Percentiles rank a stretch among this genome's conserved stretches.
Evolutionary conservation across 2,113 vertebrate species (phyloP).

Genomic region (Proteles cristata): DNA sequence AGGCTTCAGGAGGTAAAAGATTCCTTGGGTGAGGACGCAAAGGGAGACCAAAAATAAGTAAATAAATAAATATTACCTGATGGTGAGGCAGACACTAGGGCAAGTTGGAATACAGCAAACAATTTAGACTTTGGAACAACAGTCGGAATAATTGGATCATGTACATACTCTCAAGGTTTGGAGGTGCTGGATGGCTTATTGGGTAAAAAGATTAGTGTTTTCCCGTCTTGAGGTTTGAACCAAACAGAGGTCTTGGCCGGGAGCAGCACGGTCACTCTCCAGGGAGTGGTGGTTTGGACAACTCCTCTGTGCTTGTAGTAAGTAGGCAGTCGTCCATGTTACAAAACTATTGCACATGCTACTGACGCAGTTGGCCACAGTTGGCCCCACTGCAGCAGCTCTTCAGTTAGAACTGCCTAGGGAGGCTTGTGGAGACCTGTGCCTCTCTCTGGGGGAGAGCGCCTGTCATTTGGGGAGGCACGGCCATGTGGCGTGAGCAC

Average conservation of each 20-base stretch:
- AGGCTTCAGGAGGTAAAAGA: background rate
- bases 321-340: constrained; percentile 81
- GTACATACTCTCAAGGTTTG: constrained; percentile 56
- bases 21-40: background rate
- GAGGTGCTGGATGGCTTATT: constrained; percentile 83
- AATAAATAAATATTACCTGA: background rate
- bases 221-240: constrained; percentile 86
- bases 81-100: background rate
- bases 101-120: background rate
- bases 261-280: constrained; percentile 79
- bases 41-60: background rate
- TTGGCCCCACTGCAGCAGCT: constrained; percentile 27
- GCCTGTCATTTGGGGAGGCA: background rate
- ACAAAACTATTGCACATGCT: constrained; percentile 81
- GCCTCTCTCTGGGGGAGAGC: background rate
- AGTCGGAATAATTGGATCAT: constrained; percentile 72
- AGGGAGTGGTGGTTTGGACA: constrained; percentile 84
- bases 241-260: constrained; percentile 83
- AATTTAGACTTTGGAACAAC: constrained; percentile 68
- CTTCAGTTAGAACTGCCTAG: constrained; percentile 51
- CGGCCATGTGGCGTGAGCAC: background rate
- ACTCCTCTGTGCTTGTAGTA: constrained; percentile 79
- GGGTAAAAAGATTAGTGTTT: constrained; percentile 82
- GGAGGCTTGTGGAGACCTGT: background rate
- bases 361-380: constrained; percentile 78